Percentiles rank a stretch among this genome's conserved stretches.
phyloP scores from a whole-genome alignment of 1,140 invertebrate genomes.

The Drosophila teissieri region DNA sequence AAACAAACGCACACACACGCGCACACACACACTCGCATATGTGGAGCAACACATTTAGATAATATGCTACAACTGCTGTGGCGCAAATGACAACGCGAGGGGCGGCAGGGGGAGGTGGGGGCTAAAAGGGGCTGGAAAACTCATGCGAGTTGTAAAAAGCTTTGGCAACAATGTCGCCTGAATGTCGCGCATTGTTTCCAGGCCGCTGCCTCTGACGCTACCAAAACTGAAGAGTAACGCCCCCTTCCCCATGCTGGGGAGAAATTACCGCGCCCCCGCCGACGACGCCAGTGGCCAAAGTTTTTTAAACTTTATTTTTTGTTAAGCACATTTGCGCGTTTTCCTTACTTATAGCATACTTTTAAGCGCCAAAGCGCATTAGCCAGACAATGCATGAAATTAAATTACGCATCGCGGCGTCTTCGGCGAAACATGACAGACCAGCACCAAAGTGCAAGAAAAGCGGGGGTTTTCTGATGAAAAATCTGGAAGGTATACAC shows the following conservation, averaged over 20 bases:
- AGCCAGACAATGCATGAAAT: slow-evolving; percentile 81
- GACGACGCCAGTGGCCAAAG: background rate
- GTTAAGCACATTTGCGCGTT: slow-evolving; percentile 77
- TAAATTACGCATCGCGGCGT: slow-evolving; percentile 67
- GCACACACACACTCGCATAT: slow-evolving; percentile 39
- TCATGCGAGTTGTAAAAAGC: slow-evolving; percentile 81
- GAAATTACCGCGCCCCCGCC: background rate
- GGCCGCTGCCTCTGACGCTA: slow-evolving; percentile 71
- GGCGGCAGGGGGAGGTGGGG: background rate
- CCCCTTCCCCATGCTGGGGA: background rate
- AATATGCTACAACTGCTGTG: slow-evolving; percentile 82
- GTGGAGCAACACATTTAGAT: slow-evolving; percentile 82
- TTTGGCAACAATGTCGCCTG: slow-evolving; percentile 82
- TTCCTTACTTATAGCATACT: slow-evolving; percentile 77
- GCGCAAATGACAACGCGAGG: slow-evolving; percentile 64
- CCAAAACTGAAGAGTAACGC: slow-evolving; percentile 50
- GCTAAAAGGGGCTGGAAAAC: slow-evolving; percentile 25
- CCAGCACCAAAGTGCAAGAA: slow-evolving; percentile 11
- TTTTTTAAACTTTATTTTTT: slow-evolving; percentile 62
- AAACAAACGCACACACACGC: slow-evolving; percentile 31
- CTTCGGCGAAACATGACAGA: slow-evolving; percentile 16
- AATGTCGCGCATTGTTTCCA: slow-evolving; percentile 82
- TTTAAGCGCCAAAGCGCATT: slow-evolving; percentile 79
- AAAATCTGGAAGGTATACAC: background rate
- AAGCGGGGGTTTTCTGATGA: background rate